Conservation (phyloP, 1,140 invertebrate genomes). For the Drosophila serrata region DNA sequence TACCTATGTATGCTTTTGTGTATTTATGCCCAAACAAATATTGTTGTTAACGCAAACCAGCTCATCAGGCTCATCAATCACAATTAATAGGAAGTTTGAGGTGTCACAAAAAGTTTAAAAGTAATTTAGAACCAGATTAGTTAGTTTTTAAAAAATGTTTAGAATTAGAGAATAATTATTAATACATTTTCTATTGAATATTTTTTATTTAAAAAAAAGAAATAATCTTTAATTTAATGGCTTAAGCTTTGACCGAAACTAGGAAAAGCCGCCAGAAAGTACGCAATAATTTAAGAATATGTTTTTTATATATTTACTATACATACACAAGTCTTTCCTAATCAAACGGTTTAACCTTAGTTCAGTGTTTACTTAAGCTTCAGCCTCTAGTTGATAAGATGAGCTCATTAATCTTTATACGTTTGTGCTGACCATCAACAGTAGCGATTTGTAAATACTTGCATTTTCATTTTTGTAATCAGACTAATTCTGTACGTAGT, state of each 20-base stretch:
- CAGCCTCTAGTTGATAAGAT: conserved; percentile 18
- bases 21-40: conserved; percentile 19
- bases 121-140: conserved; percentile 3
- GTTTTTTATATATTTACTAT: not conserved
- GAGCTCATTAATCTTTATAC: not conserved
- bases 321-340: conserved; percentile 5
- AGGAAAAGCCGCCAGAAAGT: not conserved
- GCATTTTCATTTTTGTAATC: conserved; percentile 19
- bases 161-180: not conserved
- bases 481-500: conserved; percentile 6
- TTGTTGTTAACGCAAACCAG: conserved; percentile 18
- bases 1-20: conserved; percentile 3
- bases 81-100: conserved; percentile 47
- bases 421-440: not conserved
- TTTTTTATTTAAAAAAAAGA: not conserved
- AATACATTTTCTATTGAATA: not conserved
- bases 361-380: conserved; percentile 2
- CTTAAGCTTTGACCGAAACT: not conserved
- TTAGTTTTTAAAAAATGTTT: not conserved
- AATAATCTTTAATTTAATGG: not conserved
- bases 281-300: conserved; percentile 1
- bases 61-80: conserved; percentile 47
- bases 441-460: conserved; percentile 1
- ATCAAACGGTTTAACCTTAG: conserved; percentile 7
- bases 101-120: conserved; percentile 16